Base-by-base conservation (phyloP, 2,888 invertebrate species). In the Idaea straminata region DNA sequence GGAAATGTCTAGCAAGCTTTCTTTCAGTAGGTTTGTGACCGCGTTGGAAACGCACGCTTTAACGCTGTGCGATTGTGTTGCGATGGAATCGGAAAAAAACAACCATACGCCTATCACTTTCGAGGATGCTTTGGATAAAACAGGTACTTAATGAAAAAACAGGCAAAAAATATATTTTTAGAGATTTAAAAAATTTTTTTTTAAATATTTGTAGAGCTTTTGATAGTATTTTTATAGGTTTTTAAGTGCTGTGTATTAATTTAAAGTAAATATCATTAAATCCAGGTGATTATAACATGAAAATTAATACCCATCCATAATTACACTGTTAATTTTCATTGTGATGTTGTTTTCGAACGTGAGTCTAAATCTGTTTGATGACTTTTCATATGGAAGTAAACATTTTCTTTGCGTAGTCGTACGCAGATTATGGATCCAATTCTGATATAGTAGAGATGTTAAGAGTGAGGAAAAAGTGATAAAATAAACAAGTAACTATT, bases 41-140 rank as follows among this genome's bases (percentile, higher is more conserved):
- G 69, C 74, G 72, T 62, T 64, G 62, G 69, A 77, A 72, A 34
- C 78, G 77, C 74, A 74, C 74, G 77, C 70, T 71, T 47, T 7
- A 0, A 10, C 47, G 47, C 47, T 36, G 36, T 13, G 4, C 0
- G 47, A 13, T 13, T 13, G 61, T 38, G 13, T 36, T 34, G 64
- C 59, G 16, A 69, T 69, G 69, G 38, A 59, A 66, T 71, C 71
- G 61, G 60, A 68, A 58, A 68, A 72, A 47, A 74, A 69, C 66
- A 74, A 70, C 5, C 77, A 72, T 6, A 73, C 68, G 3, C 72
- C 78, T 0, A 80, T 81, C 47, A 78, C 86, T 2, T 89, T 90
- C 65, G 89, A 89, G 61, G 89, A 88, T 61, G 87, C 89, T 0
- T 76, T 90, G 64, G 83, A 88, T 36, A 84, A 79, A 70, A 88